Evolutionary conservation across 2,888 invertebrate species (phyloP), one percentile per base, ranked within the genome.

Genomic region (Xylophagus ater): DNA sequence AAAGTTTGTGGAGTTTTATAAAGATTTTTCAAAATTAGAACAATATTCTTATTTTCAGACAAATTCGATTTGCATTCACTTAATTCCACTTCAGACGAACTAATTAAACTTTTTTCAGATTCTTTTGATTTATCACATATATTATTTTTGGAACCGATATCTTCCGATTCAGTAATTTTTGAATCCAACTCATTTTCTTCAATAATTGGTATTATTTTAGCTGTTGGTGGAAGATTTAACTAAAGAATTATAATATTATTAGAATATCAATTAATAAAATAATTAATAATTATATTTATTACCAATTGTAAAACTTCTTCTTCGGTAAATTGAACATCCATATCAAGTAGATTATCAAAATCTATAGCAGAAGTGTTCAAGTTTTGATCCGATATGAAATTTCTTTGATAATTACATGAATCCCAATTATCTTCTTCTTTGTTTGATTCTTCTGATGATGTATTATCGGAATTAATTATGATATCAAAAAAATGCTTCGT

Each of bases 1-100:
- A 45, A 46, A 24, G 53, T 52, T 9, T 37, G 31, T 10, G 56
- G 57, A 9, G 49, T 49, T 43, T 53, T 53, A 35, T 51, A 35
- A 9, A 50, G 42, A 3, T 45, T 21, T 30, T 39, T 50, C 4
- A 56, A 33, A 8, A n/a, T n/a, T n/a, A n/a, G n/a, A n/a, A n/a
- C n/a, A n/a, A n/a, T n/a, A n/a, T n/a, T n/a, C n/a, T n/a, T n/a
- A n/a, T n/a, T n/a, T n/a, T n/a, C n/a, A n/a, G n/a, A n/a, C n/a
- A n/a, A n/a, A n/a, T n/a, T n/a, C n/a, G n/a, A n/a, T n/a, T n/a
- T n/a, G n/a, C n/a, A n/a, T n/a, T n/a, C n/a, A n/a, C n/a, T n/a
- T n/a, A n/a, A n/a, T n/a, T n/a, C n/a, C n/a, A n/a, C n/a, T n/a
- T n/a, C n/a, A n/a, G n/a, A n/a, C n/a, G n/a, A n/a, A n/a, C n/a